Evolutionary conservation across 2,888 invertebrate genomes (phyloP).

Genomic region (Pandemis corylana): DNA sequence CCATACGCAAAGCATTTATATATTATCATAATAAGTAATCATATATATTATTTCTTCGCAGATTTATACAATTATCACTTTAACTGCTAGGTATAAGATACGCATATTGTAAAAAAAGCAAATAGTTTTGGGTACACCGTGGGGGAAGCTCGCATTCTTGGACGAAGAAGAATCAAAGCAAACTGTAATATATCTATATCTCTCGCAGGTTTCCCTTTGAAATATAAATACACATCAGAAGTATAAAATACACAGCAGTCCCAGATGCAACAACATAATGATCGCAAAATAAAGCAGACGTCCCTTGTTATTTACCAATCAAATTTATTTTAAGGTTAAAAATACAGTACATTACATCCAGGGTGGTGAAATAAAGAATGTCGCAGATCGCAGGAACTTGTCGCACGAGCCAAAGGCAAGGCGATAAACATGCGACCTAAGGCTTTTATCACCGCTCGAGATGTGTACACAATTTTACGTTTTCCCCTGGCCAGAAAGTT

Average conservation of each 20-base stretch:
- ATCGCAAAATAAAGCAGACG: constrained; percentile 65
- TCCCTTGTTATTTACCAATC: constrained; percentile 49
- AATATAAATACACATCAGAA: constrained; percentile 28
- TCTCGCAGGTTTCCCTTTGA: constrained; percentile 3
- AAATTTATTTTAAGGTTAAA: constrained; percentile 44
- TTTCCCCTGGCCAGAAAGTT: no score
- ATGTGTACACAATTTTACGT: no score
- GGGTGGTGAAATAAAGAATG: no score
- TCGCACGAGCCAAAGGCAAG: no score
- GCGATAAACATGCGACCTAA: no score
- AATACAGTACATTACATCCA: no score
- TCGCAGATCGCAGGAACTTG: no score
- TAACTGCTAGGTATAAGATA: neutral
- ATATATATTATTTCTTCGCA: no score
- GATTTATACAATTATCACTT: neutral
- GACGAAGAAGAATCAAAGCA: constrained; percentile 59
- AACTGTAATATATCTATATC: constrained; percentile 44
- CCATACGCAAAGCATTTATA: neutral
- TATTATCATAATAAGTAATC: no score
- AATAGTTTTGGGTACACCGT: constrained; percentile 56
- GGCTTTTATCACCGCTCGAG: no score
- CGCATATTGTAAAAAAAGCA: constrained; percentile 49
- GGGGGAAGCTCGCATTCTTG: constrained; percentile 72
- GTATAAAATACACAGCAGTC: constrained; percentile 55
- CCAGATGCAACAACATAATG: constrained; percentile 65